A percentile compares a stretch with the other conserved stretches of the same genome.
Evolutionary conservation across 35 echinoderm and acorn worm species (phyloP).

Genomic region (Anneissia japonica): DNA sequence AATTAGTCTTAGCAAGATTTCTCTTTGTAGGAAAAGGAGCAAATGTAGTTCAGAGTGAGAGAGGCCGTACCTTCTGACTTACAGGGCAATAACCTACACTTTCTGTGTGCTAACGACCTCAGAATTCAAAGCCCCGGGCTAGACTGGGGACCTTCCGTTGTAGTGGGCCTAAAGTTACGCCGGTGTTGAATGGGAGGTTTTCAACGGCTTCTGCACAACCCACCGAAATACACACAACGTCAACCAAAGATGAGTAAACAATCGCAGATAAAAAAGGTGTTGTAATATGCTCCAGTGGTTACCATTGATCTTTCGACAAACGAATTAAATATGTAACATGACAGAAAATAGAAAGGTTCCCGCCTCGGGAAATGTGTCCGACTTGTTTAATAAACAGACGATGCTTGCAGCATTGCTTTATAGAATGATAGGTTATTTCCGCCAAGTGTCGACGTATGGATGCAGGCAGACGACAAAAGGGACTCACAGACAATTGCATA

Average conservation of each 20-base stretch:
- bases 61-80: not conserved
- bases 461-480: not conserved
- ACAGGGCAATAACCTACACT: not conserved
- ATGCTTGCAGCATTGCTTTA: not conserved
- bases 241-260: not conserved
- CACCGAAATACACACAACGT: not conserved
- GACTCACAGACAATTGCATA: not conserved
- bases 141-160: not conserved
- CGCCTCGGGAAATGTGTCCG: not conserved
- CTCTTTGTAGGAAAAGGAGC: not conserved
- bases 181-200: not conserved
- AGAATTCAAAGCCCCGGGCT: not conserved
- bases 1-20: not conserved
- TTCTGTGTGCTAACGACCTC: not conserved
- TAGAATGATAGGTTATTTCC: constrained; percentile 1
- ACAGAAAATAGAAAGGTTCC: not conserved
- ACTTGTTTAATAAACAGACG: constrained; percentile 1
- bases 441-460: not conserved
- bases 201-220: not conserved
- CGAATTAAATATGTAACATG: not conserved
- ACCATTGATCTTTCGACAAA: not conserved
- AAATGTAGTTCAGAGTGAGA: not conserved
- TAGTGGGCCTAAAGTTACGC: not conserved
- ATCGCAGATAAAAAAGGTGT: not conserved
- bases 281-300: not conserved